Evolutionary conservation across 2,888 invertebrate species (phyloP).

Genomic region (Scotopteryx bipunctaria): DNA sequence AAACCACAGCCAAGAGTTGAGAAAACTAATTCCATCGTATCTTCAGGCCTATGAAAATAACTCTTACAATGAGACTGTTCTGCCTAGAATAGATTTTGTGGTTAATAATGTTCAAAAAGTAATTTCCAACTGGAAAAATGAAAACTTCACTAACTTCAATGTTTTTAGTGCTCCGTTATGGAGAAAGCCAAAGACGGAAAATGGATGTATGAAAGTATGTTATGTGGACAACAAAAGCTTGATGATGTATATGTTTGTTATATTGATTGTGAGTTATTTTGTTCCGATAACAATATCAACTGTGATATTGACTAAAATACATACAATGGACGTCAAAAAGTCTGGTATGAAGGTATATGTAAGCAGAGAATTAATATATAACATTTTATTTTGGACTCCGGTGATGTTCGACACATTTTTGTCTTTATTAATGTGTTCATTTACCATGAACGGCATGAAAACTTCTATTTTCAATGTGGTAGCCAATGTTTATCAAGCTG

Average conservation of each 20-base stretch:
- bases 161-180: conserved; percentile 48
- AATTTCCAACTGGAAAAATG: conserved; percentile 56
- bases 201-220: conserved; percentile 68
- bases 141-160: conserved; percentile 47
- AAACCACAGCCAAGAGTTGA: conserved; percentile 49
- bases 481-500: conserved; percentile 74
- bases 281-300: conserved; percentile 73
- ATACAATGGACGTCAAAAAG: conserved; percentile 60
- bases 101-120: conserved; percentile 64
- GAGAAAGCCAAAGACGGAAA: conserved; percentile 50
- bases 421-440: conserved; percentile 68
- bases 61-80: conserved; percentile 42
- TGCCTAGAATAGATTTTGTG: conserved; percentile 51
- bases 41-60: conserved; percentile 54
- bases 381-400: conserved; percentile 75
- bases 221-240: conserved; percentile 66
- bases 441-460: conserved; percentile 60
- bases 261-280: conserved; percentile 67
- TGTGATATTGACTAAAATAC: conserved; percentile 70
- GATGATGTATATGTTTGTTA: conserved; percentile 64
- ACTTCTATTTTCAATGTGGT: conserved; percentile 67
- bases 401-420: conserved; percentile 75
- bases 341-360: conserved; percentile 62
- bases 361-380: conserved; percentile 68
- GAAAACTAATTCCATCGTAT: conserved; percentile 54